These are phyloP conservation scores for Dysidea cf. avara DNA, from an alignment of 37 sponge, comb jelly and placozoan genomes.

Conservation along the genomic window DNA sequence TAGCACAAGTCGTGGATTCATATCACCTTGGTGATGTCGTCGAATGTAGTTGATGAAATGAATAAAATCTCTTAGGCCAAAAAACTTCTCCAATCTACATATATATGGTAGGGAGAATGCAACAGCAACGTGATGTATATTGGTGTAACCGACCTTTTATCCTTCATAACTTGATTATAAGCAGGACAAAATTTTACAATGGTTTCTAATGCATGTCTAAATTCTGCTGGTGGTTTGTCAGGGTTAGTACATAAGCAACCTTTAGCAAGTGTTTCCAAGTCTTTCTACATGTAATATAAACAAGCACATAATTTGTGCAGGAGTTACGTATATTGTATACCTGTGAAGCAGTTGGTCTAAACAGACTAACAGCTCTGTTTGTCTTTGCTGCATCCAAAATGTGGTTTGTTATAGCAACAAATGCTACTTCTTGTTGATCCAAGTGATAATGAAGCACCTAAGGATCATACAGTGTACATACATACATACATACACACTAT, in stretches of 20 bases:
- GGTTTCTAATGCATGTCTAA: slow-evolving; percentile 35
- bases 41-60: slow-evolving; percentile 74
- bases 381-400: too few species aligned
- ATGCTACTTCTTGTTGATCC: slow-evolving; percentile 92
- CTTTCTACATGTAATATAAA: slow-evolving; percentile 56
- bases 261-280: slow-evolving; percentile 54
- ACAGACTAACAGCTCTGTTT: too few species aligned
- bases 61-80: slow-evolving; percentile 86
- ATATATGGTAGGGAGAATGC: not conserved
- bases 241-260: slow-evolving; percentile 61
- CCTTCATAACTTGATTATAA: slow-evolving; percentile 38
- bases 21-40: slow-evolving; percentile 30
- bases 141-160: slow-evolving; percentile 26
- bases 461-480: too few species aligned
- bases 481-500: too few species aligned
- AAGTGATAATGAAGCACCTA: too few species aligned
- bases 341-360: slow-evolving; percentile 81
- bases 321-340: not conserved
- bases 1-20: slow-evolving; percentile 65
- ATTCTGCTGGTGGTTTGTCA: slow-evolving; percentile 58
- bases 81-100: slow-evolving; percentile 51
- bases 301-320: not conserved
- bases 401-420: slow-evolving; percentile 92
- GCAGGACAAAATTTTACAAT: slow-evolving; percentile 30
- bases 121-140: not conserved